A percentile compares a stretch with the other conserved stretches of the same genome.
Evolutionary conservation across 2,888 invertebrate species (phyloP).

Genomic region (Drosophila gaucha): DNA sequence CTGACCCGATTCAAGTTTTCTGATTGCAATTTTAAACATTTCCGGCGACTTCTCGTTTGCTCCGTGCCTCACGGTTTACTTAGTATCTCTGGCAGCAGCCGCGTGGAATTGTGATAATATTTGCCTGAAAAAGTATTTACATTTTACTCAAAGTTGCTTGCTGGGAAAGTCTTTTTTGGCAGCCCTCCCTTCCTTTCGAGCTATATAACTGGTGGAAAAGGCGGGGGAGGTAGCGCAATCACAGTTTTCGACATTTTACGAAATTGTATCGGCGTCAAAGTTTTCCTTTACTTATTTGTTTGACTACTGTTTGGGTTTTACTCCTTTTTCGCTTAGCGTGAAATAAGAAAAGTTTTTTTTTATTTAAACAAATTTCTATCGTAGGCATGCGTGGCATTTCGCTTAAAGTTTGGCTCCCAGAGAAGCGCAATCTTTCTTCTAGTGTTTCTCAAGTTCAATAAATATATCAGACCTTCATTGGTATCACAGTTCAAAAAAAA

Average conservation of each 20-base stretch:
- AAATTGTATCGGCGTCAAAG: constrained; percentile 81
- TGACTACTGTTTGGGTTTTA: constrained; percentile 52
- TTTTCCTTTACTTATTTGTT: constrained; percentile 65
- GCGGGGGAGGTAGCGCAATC: constrained; percentile 48
- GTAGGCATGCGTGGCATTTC: constrained; percentile 58
- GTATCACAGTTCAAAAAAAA: background rate
- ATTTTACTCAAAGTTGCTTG: constrained; percentile 70
- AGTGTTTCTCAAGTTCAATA: background rate
- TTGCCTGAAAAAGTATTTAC: constrained; percentile 81
- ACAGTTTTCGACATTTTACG: constrained; percentile 78
- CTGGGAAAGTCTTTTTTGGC: constrained; percentile 13
- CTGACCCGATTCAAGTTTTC: background rate
- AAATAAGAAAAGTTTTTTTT: constrained; percentile 80
- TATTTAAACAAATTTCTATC: constrained; percentile 75
- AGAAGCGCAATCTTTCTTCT: background rate
- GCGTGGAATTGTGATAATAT: constrained; percentile 81
- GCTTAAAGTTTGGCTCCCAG: constrained; percentile 44
- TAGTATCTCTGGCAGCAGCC: constrained; percentile 57
- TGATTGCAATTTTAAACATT: constrained; percentile 52
- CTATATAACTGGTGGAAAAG: background rate
- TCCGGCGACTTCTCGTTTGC: constrained; percentile 15
- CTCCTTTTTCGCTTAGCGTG: constrained; percentile 59
- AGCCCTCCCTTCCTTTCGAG: background rate
- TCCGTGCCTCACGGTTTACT: constrained; percentile 57
- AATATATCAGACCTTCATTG: background rate